Evolutionary conservation across 1,140 invertebrate species (phyloP), one percentile per base, ranked within the genome.

Genomic region (Conus ventricosus): DNA sequence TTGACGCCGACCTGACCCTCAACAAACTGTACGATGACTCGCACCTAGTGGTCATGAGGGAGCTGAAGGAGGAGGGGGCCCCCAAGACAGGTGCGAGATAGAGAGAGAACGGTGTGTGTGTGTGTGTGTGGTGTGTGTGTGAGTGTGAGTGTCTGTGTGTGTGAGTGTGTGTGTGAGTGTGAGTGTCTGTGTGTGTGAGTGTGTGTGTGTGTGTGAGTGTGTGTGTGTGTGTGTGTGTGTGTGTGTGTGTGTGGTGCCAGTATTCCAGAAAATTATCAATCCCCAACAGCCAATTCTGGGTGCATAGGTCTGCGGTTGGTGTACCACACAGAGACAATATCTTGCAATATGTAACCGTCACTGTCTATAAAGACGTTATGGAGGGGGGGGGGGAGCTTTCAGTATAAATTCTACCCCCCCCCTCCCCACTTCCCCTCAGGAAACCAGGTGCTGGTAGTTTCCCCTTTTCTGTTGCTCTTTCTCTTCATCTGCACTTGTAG

Each of bases 41-140:
- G 25, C 89, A 91, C 53, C 87, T 90, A 20, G 85, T 90, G 13
- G 87, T 89, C 54, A 89, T 89, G 86, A 55, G 89, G 55, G 89
- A 89, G 23, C 81, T 91, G 55, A 91, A 90, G 27, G 84, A 88
- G 51, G 88, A 89, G 80, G 82, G 39, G 1, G 60, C 57, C 27
- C 20, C 5, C 23, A 80, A 67, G 67, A 71, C 63, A 75, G 84
- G 86, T 88, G 20, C 81, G 83, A 17, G 39, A 39, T 0, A 39
- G 55, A 78, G 76, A 60, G 57, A 0, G 57, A n/a, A n/a, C n/a
- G n/a, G n/a, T n/a, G n/a, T n/a, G n/a, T n/a, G n/a, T n/a, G n/a
- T n/a, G n/a, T n/a, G n/a, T n/a, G 55, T 6, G 6, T 57, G 57
- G 57, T 1, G 8, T 60, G 15, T 60, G 25, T 67, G 82, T 55